phyloP scores from a whole-genome alignment of 1,140 invertebrate genomes.

The Eumaeus atala region DNA sequence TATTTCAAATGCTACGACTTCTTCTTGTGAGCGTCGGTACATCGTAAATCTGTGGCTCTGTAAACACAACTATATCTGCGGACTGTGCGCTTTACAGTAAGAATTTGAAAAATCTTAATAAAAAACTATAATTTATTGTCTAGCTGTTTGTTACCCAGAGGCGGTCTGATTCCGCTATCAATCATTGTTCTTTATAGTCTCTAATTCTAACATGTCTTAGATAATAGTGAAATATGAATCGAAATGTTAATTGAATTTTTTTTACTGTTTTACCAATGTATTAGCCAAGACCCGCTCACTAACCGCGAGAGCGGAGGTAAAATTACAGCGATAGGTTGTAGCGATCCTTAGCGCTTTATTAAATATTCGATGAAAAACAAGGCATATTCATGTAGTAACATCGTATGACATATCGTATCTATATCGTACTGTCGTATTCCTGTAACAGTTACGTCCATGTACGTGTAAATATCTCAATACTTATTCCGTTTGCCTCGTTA shows the following conservation, averaged over 20 bases:
- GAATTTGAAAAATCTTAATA: not conserved
- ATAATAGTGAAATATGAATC: slow-evolving; percentile 15
- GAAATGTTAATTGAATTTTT: slow-evolving; percentile 1
- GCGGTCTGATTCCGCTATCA: slow-evolving; percentile 15
- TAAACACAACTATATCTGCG: not conserved
- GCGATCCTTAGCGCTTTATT: no score
- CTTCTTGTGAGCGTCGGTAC: not conserved
- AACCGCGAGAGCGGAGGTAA: no score
- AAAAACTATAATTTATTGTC: slow-evolving; percentile 6
- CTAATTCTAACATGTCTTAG: slow-evolving; percentile 21
- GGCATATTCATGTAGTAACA: no score
- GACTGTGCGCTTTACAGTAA: not conserved
- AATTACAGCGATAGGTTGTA: no score
- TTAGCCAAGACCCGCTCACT: not conserved
- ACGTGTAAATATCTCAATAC: no score
- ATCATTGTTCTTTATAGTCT: slow-evolving; percentile 20
- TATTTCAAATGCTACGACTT: slow-evolving; percentile 16
- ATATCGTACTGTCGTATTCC: no score
- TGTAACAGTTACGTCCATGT: no score
- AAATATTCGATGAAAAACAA: no score
- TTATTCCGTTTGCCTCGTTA: no score
- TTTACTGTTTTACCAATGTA: not conserved
- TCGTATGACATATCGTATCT: no score
- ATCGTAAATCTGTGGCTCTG: not conserved
- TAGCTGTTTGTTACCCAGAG: not conserved